These are phyloP conservation scores for Dendrocincla fuliginosa DNA, from an alignment of 2,797 vertebrate species.

Conservation along the genomic window DNA sequence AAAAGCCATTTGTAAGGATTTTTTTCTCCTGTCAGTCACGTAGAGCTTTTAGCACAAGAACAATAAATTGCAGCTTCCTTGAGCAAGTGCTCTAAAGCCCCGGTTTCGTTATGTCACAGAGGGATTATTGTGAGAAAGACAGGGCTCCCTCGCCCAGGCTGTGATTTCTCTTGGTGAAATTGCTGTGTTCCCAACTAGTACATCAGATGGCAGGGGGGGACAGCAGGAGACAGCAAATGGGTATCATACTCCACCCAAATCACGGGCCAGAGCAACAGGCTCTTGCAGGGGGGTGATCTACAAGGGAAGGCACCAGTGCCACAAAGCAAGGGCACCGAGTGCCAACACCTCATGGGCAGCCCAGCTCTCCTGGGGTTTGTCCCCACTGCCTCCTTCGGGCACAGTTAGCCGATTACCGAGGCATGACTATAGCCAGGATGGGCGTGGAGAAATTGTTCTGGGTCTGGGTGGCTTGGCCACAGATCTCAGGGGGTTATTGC, in stretches of 20 bases:
- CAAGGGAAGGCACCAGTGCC: neutral
- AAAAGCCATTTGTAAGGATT: neutral
- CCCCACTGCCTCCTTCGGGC: neutral
- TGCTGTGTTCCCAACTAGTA: neutral
- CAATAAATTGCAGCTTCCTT: neutral
- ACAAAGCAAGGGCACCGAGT: neutral
- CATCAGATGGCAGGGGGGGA: neutral
- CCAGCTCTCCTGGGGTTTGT: neutral
- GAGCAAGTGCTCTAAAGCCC: neutral
- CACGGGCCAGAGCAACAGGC: accelerated
- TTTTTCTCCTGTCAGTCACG: neutral
- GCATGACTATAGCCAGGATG: neutral
- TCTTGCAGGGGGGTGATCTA: neutral
- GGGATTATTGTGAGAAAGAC: neutral
- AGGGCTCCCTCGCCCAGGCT: neutral
- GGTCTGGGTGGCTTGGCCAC: neutral
- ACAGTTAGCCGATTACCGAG: neutral
- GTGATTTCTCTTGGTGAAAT: neutral
- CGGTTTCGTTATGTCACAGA: neutral
- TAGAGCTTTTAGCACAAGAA: neutral
- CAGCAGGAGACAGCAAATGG: neutral
- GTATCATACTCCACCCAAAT: neutral
- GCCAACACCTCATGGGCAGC: neutral
- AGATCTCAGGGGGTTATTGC: neutral
- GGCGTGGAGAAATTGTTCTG: neutral